These are phyloP conservation scores for Chesias legatella DNA, from an alignment of 2,888 invertebrate genomes.

Conservation along the genomic window DNA sequence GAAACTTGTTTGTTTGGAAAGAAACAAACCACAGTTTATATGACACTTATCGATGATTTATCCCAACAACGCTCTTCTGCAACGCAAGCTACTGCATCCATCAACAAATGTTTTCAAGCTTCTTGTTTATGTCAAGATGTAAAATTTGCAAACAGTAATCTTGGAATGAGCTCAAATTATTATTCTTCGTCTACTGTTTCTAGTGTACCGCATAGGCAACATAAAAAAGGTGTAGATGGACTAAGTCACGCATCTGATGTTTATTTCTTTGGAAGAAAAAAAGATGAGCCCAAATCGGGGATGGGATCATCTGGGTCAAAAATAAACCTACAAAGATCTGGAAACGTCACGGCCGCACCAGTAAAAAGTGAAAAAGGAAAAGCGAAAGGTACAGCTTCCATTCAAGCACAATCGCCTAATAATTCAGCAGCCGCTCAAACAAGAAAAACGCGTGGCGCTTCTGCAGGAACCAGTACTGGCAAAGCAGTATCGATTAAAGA, in stretches of 20 bases:
- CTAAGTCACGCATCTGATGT: constrained; percentile 42
- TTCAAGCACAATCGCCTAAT: constrained; percentile 28
- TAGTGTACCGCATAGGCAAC: constrained; percentile 23
- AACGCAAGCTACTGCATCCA: constrained; percentile 68
- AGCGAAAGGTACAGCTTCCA: no score
- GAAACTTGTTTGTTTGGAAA: constrained; percentile 15
- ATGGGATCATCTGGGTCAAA: constrained; percentile 45
- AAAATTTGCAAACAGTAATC: constrained; percentile 12
- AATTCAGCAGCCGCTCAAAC: constrained; percentile 38
- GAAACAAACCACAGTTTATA: constrained; percentile 52
- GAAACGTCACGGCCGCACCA: constrained; percentile 9
- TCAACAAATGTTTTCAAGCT: constrained; percentile 71
- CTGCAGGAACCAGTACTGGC: constrained; percentile 35
- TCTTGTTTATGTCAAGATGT: constrained; percentile 13
- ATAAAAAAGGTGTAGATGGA: constrained; percentile 21
- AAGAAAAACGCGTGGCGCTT: constrained; percentile 29
- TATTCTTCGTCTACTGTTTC: constrained; percentile 36
- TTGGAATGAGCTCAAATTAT: constrained; percentile 27
- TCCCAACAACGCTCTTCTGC: constrained; percentile 42
- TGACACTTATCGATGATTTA: constrained; percentile 52
- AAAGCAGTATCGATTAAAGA: constrained; percentile 56
- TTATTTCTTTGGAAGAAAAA: constrained; percentile 58
- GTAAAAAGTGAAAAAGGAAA: constrained; percentile 22
- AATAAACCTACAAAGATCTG: constrained; percentile 24
- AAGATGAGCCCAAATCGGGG: constrained; percentile 42